A percentile compares a stretch with the other conserved stretches of the same genome.
These are phyloP conservation scores for Himalopsyche tibetana DNA, from an alignment of 2,888 invertebrate species.

Conservation along the genomic window DNA sequence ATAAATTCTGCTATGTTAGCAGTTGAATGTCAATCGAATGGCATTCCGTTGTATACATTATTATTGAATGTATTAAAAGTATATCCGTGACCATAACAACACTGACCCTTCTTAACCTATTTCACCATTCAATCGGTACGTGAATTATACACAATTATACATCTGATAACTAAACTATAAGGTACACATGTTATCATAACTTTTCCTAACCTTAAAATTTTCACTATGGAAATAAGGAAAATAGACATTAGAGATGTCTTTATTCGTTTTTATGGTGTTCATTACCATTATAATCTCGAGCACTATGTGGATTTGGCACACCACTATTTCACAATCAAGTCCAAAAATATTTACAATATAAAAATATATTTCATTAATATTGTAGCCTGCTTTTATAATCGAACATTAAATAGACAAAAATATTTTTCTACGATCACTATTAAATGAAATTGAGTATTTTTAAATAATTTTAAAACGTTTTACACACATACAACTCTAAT, in stretches of 20 bases:
- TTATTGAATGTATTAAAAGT: background rate
- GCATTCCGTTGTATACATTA: background rate
- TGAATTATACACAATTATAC: background rate
- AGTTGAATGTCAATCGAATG: slow-evolving; percentile 12
- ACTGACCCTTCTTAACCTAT: slow-evolving; percentile 29
- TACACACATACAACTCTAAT: too few species aligned
- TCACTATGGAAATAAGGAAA: background rate
- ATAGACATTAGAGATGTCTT: background rate
- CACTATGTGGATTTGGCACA: too few species aligned
- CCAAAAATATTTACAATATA: too few species aligned
- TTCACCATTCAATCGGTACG: background rate
- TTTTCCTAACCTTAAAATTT: slow-evolving; percentile 24
- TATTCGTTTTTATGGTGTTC: background rate
- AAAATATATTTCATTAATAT: too few species aligned
- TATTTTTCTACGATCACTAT: too few species aligned
- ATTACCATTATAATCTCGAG: too few species aligned
- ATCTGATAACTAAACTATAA: background rate
- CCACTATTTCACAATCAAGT: too few species aligned
- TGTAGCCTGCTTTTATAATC: too few species aligned
- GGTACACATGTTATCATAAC: slow-evolving; percentile 4
- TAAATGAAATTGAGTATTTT: too few species aligned
- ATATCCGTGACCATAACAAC: background rate
- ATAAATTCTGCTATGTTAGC: slow-evolving; percentile 1
- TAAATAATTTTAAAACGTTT: too few species aligned
- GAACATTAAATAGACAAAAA: too few species aligned